Evolutionary conservation across 2,888 invertebrate species (phyloP).

Genomic region (Marasmarcha lunaedactyla): DNA sequence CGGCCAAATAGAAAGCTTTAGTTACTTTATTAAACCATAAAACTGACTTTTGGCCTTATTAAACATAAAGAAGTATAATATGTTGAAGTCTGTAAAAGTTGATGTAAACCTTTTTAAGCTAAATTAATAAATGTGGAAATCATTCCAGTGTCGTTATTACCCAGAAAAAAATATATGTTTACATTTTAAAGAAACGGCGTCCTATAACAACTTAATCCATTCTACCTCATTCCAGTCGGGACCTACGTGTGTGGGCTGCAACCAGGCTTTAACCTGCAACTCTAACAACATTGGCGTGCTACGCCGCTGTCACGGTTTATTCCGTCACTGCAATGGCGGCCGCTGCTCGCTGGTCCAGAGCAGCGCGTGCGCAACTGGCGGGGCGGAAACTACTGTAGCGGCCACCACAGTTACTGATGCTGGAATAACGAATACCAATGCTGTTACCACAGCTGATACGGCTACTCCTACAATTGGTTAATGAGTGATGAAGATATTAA

Average conservation of each 20-base stretch:
- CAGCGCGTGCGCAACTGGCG: slow-evolving; percentile 22
- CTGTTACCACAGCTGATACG: slow-evolving; percentile 1
- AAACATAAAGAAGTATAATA: no score
- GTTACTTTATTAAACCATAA: no score
- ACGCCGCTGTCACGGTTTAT: slow-evolving; percentile 25
- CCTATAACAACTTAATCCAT: no score
- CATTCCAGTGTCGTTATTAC: no score
- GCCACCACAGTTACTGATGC: background rate
- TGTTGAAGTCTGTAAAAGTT: no score
- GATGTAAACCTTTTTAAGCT: no score
- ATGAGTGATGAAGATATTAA: no score
- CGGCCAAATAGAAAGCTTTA: no score
- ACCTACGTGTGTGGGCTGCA: slow-evolving; percentile 25
- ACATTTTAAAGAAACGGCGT: no score
- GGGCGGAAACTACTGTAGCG: slow-evolving; percentile 4
- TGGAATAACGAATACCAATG: background rate
- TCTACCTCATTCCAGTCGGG: slow-evolving; percentile 19
- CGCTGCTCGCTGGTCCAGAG: slow-evolving; percentile 32
- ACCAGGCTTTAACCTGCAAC: slow-evolving; percentile 25
- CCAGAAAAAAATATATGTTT: no score
- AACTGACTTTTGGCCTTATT: no score
- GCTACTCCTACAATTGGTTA: background rate
- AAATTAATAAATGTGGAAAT: no score
- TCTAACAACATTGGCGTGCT: slow-evolving; percentile 24
- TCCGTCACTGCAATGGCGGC: slow-evolving; percentile 35